Base-by-base conservation (phyloP, 2,888 invertebrate species). In the Drosophila austrosaltans region DNA sequence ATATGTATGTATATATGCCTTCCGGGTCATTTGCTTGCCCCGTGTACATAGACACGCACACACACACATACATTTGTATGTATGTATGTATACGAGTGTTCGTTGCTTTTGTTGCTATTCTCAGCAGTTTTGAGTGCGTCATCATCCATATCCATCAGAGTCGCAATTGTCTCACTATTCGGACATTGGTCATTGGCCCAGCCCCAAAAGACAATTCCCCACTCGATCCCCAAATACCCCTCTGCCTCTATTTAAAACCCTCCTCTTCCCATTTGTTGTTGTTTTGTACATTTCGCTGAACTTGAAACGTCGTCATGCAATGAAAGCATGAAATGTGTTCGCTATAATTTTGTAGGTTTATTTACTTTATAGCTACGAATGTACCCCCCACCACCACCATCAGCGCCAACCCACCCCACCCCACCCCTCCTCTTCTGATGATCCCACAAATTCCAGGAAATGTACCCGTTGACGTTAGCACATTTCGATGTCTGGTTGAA, bases 281-380 rank as follows among this genome's bases (percentile, higher is more conserved):
- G 48, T 48, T 48, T 25, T 48, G 48, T 48, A 48, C 48, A 48
- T 78, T 83, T 68, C 61, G 79, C 56, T 88, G 83, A 84, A 84
- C 83, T 84, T 88, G 87, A 84, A 84, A 77, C 86, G 72, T 42
- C 57, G 88, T 59, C 83, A 84, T 84, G 87, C 84, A 72, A 66
- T 68, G 69, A 69, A 71, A 77, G 69, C 83, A 83, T 84, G 88
- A 75, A 82, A 66, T 74, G 60, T 70, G 32, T 64, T 71, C 56
- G 57, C 61, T 76, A 66, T 40, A 58, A 59, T 59, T 57, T 57
- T 57, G 57, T 57, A 39, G 57, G 57, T 57, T 57, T 57, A 39
- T 57, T 57, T 57, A 57, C 57, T 56, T 56, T 56, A 56, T 56
- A 56, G 40, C 58, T 59, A 39, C 16, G 30, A 42, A 22, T 39